Base-by-base conservation (phyloP, 2,113 vertebrate genomes). In the Ia io region DNA sequence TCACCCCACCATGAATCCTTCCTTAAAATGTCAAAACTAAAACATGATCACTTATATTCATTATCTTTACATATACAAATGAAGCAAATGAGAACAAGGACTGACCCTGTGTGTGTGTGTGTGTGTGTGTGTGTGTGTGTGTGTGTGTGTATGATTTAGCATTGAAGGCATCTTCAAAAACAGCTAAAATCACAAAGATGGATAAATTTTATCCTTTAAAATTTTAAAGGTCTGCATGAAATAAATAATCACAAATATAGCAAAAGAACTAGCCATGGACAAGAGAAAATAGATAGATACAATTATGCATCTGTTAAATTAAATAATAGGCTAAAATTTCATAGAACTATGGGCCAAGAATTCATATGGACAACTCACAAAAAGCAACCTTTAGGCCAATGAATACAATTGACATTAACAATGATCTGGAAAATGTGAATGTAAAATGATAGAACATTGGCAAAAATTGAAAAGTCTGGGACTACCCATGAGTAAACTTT, bases 391-490 rank as follows among this genome's bases (percentile, higher is more conserved):
- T 14, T 12, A 61, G 17, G 6, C 32, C 3, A 87, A 51, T 71
- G 18, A 4, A 51, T 71, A 32, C 14, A 86, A 7, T 69, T 47
- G 23, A 61, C 18, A 49, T 71, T 40, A 40, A 71, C 32, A 42
- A 65, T 8, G 0, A 74, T 40, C 20, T 76, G 18, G 5, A 49
- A 63, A 76, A 65, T 65, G 20, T 12, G 22, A 65, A 13, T 32
- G 3, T 23, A 22, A n/a, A 84, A 25, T 76, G 18, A 42, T 40
- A 40, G n/a, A 44, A 40, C 51, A 28, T 13, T 77, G 30, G 16
- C 18, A 40, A 3, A 42, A 10, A 10, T 51, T 3, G 0, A 65
- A 23, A 63, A 4, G 5, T 7, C 9, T n/a, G 4, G 14, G 25
- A 32, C 14, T 59, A 11, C 6, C 6, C 1, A 6, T 56, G 53